phyloP scores from a whole-genome alignment of 2,888 invertebrate genomes.

The Leptopterna dolabrata region DNA sequence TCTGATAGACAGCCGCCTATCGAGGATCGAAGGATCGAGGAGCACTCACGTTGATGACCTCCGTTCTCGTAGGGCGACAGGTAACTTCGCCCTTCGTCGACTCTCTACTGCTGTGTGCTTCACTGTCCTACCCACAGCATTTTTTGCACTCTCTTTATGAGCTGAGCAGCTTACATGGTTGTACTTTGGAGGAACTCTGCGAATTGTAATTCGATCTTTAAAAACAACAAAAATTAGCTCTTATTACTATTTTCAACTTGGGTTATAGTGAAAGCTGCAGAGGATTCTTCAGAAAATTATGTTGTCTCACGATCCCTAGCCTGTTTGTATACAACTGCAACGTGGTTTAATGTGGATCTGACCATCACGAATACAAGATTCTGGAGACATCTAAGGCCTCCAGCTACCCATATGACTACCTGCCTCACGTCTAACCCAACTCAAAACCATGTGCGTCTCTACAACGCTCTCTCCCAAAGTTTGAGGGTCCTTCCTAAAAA shows the following conservation, averaged over 20 bases:
- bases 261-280: no score
- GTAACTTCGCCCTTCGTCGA: neutral
- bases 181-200: neutral
- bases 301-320: no score
- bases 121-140: neutral
- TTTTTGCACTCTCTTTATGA: neutral
- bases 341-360: no score
- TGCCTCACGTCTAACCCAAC: no score
- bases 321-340: neutral
- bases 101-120: neutral
- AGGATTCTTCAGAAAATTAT: neutral
- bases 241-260: neutral
- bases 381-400: no score
- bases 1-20: neutral
- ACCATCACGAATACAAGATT: no score
- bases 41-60: neutral
- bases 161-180: neutral
- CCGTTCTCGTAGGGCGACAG: neutral
- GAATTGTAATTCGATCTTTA: neutral
- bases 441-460: no score
- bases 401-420: no score
- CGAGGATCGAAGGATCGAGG: no score
- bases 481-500: no score
- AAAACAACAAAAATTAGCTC: neutral
- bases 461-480: no score